These are phyloP conservation scores for Chaetura pelagica DNA, from an alignment of 2,113 vertebrate genomes.

Conservation along the genomic window DNA sequence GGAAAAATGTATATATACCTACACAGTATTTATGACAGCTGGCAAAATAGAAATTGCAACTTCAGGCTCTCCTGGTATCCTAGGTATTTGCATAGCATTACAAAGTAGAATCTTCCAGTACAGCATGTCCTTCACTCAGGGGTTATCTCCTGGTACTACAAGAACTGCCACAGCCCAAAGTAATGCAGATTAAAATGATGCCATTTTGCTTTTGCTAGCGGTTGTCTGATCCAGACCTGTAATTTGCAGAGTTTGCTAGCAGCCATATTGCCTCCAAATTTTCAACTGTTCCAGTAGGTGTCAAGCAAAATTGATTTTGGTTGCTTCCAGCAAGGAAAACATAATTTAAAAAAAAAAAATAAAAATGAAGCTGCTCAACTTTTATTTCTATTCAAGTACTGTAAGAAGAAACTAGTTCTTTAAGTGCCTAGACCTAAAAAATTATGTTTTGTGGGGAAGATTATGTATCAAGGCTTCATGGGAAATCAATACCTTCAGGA, in stretches of 20 bases:
- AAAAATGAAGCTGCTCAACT: background rate
- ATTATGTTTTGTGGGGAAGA: background rate
- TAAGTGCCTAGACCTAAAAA: background rate
- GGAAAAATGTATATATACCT: background rate
- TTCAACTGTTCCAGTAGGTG: background rate
- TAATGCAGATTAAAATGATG: background rate
- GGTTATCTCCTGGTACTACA: background rate
- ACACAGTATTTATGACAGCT: background rate
- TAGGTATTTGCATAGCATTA: background rate
- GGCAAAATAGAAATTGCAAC: background rate
- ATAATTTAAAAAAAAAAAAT: background rate
- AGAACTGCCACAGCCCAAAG: background rate
- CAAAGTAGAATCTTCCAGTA: background rate
- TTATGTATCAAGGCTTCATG: background rate
- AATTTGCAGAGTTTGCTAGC: background rate
- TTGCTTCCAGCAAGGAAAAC: background rate
- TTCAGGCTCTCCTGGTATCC: background rate
- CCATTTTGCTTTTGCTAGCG: background rate
- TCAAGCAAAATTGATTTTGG: background rate
- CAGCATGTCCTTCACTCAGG: background rate
- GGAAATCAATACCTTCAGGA: background rate
- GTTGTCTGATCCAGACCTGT: rapidly evolving
- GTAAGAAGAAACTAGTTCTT: background rate
- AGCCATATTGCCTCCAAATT: background rate
- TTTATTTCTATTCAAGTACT: background rate